Percentiles rank a stretch among this genome's conserved stretches.
phyloP scores from a whole-genome alignment of 2,797 vertebrate species.

The Acipenser transmontanus region DNA sequence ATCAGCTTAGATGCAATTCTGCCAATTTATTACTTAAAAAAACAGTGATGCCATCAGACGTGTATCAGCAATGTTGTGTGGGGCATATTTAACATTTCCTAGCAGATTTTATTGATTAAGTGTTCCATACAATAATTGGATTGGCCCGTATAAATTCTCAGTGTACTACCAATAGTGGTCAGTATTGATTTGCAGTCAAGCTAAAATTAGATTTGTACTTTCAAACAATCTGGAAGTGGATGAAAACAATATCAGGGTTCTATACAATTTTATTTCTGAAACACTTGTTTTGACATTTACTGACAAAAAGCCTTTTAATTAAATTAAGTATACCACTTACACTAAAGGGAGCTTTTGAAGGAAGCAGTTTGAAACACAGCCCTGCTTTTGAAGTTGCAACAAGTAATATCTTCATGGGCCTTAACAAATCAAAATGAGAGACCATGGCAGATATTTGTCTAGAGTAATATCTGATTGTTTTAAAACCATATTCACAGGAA shows the following conservation, averaged over 20 bases:
- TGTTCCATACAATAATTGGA: conserved; percentile 42
- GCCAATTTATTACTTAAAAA: background rate
- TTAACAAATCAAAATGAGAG: too few species aligned
- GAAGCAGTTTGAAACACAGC: too few species aligned
- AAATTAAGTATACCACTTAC: background rate
- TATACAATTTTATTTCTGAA: background rate
- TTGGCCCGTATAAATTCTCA: conserved; percentile 21
- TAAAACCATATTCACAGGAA: too few species aligned
- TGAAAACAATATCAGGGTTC: background rate
- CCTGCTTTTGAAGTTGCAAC: too few species aligned
- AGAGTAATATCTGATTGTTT: too few species aligned
- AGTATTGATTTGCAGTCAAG: conserved; percentile 10
- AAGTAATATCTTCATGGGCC: too few species aligned
- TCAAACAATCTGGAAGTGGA: conserved; percentile 1
- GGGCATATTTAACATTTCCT: background rate
- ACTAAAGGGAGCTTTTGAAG: too few species aligned
- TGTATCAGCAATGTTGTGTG: background rate
- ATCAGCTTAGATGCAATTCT: conserved; percentile 1
- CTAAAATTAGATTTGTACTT: conserved; percentile 9
- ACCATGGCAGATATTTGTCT: too few species aligned
- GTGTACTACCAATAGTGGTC: background rate
- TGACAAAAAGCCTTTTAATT: background rate
- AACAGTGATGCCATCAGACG: background rate
- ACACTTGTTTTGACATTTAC: background rate
- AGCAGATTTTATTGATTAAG: conserved; percentile 39